phyloP scores from a whole-genome alignment of 2,888 invertebrate species.

The Polyommatus icarus region DNA sequence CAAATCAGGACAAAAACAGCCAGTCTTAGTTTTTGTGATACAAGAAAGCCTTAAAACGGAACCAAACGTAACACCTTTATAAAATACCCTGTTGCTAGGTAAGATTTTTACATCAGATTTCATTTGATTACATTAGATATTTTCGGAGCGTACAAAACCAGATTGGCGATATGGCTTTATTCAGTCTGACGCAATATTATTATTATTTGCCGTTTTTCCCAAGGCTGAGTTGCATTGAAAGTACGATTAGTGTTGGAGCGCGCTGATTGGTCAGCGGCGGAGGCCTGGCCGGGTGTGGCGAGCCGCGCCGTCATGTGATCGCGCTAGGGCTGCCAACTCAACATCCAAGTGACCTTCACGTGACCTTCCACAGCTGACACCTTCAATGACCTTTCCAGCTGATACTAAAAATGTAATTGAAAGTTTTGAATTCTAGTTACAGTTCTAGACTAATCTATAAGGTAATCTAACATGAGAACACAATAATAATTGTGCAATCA shows the following conservation, averaged over 20 bases:
- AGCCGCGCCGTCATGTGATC: conserved; percentile 38
- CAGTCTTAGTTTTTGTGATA: background rate
- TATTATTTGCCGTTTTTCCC: conserved; percentile 50
- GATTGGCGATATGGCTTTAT: conserved; percentile 7
- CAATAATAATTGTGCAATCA: background rate
- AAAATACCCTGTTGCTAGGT: background rate
- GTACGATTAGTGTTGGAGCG: conserved; percentile 60
- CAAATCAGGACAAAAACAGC: background rate
- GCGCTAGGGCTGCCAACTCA: conserved; percentile 20
- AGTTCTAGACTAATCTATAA: background rate
- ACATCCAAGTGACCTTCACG: background rate
- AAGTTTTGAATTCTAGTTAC: background rate
- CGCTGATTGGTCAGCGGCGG: conserved; percentile 64
- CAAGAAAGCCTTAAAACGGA: too few species aligned
- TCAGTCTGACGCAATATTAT: conserved; percentile 54
- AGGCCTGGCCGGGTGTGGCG: conserved; percentile 76
- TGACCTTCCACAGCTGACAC: background rate
- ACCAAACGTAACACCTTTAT: background rate
- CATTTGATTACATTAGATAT: background rate
- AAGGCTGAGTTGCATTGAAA: conserved; percentile 71
- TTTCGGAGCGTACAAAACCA: conserved; percentile 12
- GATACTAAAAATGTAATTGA: background rate
- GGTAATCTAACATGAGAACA: background rate
- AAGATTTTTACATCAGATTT: background rate
- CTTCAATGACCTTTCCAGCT: background rate